phyloP scores from a whole-genome alignment of 2,113 vertebrate species.

The Todiramphus saurophagus region DNA sequence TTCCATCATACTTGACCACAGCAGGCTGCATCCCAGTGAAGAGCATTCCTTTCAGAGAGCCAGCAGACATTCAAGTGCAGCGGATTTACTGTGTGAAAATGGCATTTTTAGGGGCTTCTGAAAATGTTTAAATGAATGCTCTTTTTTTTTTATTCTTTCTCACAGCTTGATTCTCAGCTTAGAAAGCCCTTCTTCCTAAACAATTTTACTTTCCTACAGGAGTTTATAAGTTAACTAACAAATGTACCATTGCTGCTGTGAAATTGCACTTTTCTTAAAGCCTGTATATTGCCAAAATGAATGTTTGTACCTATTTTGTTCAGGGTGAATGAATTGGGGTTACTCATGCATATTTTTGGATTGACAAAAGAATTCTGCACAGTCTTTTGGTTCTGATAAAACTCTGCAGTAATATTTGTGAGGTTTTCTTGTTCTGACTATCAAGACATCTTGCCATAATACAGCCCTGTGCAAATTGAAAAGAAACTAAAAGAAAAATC shows the following conservation, averaged over 20 bases:
- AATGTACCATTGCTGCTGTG: slow-evolving; percentile 12
- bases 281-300: neutral
- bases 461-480: neutral
- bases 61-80: slow-evolving; percentile 75
- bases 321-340: neutral
- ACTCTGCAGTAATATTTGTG: neutral
- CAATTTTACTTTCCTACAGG: slow-evolving; percentile 29
- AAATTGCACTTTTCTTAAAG: slow-evolving; percentile 32
- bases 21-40: slow-evolving; percentile 66
- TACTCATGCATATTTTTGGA: neutral
- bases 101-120: slow-evolving; percentile 80
- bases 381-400: neutral
- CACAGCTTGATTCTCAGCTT: slow-evolving; percentile 74
- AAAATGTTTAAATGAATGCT: slow-evolving; percentile 84
- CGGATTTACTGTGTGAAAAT: slow-evolving; percentile 84
- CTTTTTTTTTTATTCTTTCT: slow-evolving; percentile 82
- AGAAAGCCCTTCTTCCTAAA: slow-evolving; percentile 58
- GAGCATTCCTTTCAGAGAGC: slow-evolving; percentile 77
- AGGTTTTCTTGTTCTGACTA: neutral
- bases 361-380: neutral
- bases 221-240: slow-evolving; percentile 10
- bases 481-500: neutral
- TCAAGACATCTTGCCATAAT: neutral
- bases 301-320: slow-evolving; percentile 33
- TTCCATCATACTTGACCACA: slow-evolving; percentile 76